Percentiles rank a stretch among this genome's conserved stretches.
These are phyloP conservation scores for Nothobranchius kuhntae DNA, from an alignment of 2,113 vertebrate genomes.

Conservation along the genomic window DNA sequence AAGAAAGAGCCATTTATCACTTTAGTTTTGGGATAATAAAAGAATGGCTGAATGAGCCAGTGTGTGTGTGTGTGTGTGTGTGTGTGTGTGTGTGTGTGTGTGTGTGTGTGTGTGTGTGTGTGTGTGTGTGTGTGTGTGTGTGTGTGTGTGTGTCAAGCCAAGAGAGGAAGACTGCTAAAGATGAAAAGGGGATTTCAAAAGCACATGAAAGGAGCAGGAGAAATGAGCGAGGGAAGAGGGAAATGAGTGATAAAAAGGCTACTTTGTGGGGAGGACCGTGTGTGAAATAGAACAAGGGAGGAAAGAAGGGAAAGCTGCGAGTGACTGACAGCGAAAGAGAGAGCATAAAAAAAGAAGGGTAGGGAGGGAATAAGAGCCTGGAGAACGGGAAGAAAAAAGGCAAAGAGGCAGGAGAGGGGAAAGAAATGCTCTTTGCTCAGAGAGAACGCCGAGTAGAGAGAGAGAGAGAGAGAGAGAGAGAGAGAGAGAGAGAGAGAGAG, in stretches of 20 bases:
- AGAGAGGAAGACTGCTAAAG: constrained; percentile 57
- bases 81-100: constrained; percentile 38
- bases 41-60: constrained; percentile 73
- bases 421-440: constrained; percentile 48
- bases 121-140: constrained; percentile 40
- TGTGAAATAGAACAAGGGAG: constrained; percentile 75
- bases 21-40: constrained; percentile 78
- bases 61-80: constrained; percentile 39
- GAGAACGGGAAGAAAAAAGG: constrained; percentile 57
- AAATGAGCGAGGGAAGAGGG: constrained; percentile 75
- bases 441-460: constrained; percentile 36
- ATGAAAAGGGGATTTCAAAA: constrained; percentile 79
- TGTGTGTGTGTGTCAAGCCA: constrained; percentile 20
- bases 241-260: constrained; percentile 78
- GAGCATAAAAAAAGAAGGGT: constrained; percentile 53
- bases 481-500: no score
- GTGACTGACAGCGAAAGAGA: constrained; percentile 70
- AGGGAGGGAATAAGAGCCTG: constrained; percentile 35
- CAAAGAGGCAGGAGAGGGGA: constrained; percentile 51
- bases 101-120: constrained; percentile 36
- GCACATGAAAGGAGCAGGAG: constrained; percentile 76
- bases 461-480: not conserved
- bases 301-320: constrained; percentile 62
- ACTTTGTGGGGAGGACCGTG: constrained; percentile 71
- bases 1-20: constrained; percentile 79